phyloP scores from a whole-genome alignment of 2,113 vertebrate genomes.

The Hydrolagus affinis region DNA sequence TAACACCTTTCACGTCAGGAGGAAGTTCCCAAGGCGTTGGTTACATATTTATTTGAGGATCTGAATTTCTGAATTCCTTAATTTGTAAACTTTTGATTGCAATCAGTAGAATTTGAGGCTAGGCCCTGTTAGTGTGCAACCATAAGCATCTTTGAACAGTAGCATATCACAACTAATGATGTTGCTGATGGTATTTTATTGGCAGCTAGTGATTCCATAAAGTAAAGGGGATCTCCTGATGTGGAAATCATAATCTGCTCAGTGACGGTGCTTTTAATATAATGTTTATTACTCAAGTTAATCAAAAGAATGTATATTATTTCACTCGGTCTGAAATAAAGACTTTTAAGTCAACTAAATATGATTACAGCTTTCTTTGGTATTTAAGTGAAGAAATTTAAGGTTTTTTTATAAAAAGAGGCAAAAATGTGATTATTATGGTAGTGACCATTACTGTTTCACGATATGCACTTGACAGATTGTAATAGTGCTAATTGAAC shows the following conservation, averaged over 20 bases:
- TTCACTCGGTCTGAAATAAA: conserved; percentile 23
- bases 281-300: neutral
- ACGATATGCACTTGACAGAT: conserved; percentile 83
- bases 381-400: conserved; percentile 27
- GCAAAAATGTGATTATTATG: conserved; percentile 71
- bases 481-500: conserved; percentile 99
- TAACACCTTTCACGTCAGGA: too few species aligned
- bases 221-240: neutral
- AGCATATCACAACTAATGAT: conserved; percentile 2
- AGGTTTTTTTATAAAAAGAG: conserved; percentile 58
- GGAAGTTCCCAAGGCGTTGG: neutral
- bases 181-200: conserved; percentile 7
- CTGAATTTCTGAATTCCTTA: neutral
- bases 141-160: neutral
- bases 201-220: conserved; percentile 6
- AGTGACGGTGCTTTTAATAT: neutral
- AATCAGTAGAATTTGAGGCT: neutral
- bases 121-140: neutral
- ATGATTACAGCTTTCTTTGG: conserved; percentile 17
- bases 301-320: neutral
- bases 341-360: neutral
- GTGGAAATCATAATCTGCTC: neutral
- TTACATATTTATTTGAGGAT: neutral
- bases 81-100: neutral
- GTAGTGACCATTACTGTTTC: conserved; percentile 79